Percentiles rank a stretch among this genome's conserved stretches.
Evolutionary conservation across 2,888 invertebrate genomes (phyloP).

Genomic region (Zele albiditarsus): DNA sequence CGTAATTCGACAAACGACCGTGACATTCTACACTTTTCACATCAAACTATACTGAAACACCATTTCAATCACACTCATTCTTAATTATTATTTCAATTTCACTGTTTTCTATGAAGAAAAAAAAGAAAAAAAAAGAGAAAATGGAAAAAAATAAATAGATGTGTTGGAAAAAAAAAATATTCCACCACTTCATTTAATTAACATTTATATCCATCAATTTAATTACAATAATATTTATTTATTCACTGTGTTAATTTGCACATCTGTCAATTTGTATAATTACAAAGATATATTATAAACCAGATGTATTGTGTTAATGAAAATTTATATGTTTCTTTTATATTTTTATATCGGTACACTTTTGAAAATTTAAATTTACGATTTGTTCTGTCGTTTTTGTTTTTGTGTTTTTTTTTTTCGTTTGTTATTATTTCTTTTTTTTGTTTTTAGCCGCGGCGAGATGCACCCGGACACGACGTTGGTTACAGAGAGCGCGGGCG

Average conservation of each 20-base stretch:
- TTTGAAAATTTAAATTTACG: too few relatives aligned
- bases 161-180: not conserved
- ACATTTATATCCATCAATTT: not conserved
- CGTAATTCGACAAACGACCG: slow-evolving; percentile 22
- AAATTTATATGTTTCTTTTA: too few relatives aligned
- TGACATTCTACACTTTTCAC: slow-evolving; percentile 36
- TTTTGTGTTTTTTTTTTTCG: not conserved
- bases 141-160: not conserved
- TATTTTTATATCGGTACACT: too few relatives aligned
- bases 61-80: not conserved
- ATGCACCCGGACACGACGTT: slow-evolving; percentile 46
- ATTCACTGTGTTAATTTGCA: too few relatives aligned
- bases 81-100: not conserved
- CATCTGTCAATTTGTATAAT: too few relatives aligned
- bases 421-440: not conserved
- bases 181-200: not conserved
- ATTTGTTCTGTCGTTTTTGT: not conserved
- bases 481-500: slow-evolving; percentile 45
- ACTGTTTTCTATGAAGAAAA: not conserved
- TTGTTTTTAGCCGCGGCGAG: slow-evolving; percentile 32
- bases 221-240: too few relatives aligned
- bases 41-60: slow-evolving; percentile 19
- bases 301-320: not conserved
- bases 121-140: not conserved
- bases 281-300: too few relatives aligned